Evolutionary conservation across 2,113 vertebrate genomes (phyloP), one percentile per base, ranked within the genome.

Genomic region (Poeciliopsis prolifica): DNA sequence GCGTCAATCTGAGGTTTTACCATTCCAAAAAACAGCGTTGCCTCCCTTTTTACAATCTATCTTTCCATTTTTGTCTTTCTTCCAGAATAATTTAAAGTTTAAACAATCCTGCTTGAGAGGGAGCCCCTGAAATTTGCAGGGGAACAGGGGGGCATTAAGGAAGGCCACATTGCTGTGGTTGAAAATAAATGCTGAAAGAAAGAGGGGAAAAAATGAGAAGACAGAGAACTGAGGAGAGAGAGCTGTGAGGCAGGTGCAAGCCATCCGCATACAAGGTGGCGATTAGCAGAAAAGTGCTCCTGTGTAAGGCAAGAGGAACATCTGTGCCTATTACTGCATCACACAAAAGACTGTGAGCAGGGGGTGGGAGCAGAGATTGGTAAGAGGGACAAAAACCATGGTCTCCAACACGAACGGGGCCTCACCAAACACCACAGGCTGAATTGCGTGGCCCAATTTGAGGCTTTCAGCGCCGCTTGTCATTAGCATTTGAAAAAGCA

Each of bases 401-500:
- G 82, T 86, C 84, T 91, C 86, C 87, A 93, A 91, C 88, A 90
- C 91, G 89, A 92, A 86, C 87, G 42, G 89, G 90, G 89, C 90
- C 92, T 93, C 90, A 88, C 88, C 88, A 92, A 93, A 93, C 90
- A 91, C 88, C 88, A 92, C 91, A 79, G 87, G 82, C 88, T 93
- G 91, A 93, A 94, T 94, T 91, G 91, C 90, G 86, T 58, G 86
- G 86, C 90, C 91, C 93, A 93, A 93, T 95, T 94, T 94, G 89
- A 81, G 91, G 91, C 93, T 92, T 93, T 95, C 90, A 92, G 86
- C 67, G 24, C 80, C 68, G 84, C 83, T 88, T 61, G 71, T 90
- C 91, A 95, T 95, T 94, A 94, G 87, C 93, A 95, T 94, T 91
- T 95, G 90, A 94, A 95, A 94, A 93, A 86, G 81, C 75, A 5